Evolutionary conservation across 1,140 invertebrate genomes (phyloP).

Genomic region (Eurosta solidaginis): DNA sequence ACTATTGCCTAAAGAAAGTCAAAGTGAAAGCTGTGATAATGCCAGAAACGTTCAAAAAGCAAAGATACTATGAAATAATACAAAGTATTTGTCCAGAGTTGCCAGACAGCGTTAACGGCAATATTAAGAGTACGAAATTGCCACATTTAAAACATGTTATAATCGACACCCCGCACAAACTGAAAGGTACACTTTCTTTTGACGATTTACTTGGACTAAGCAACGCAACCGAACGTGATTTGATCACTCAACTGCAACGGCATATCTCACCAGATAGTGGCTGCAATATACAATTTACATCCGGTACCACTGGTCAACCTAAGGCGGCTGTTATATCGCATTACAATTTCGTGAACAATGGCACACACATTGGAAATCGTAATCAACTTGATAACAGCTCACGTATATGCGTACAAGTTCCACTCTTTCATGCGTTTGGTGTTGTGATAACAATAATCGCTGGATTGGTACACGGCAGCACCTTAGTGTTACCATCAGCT

Average conservation of each 20-base stretch:
- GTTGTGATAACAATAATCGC: constrained; percentile 72
- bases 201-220: constrained; percentile 63
- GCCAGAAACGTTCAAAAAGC: constrained; percentile 68
- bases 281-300: constrained; percentile 86
- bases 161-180: constrained; percentile 61
- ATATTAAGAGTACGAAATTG: constrained; percentile 55
- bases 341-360: constrained; percentile 85
- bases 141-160: constrained; percentile 65
- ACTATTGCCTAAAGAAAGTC: constrained; percentile 81
- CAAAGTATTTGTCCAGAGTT: constrained; percentile 63
- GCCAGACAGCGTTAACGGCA: constrained; percentile 38
- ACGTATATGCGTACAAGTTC: constrained; percentile 77
- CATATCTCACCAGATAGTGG: constrained; percentile 67
- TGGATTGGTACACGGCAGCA: constrained; percentile 67
- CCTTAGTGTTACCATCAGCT: constrained; percentile 72
- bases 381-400: constrained; percentile 43
- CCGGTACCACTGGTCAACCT: constrained; percentile 74
- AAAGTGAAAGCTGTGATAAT: constrained; percentile 74
- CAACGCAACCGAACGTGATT: constrained; percentile 39
- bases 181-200: constrained; percentile 67
- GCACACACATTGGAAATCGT: constrained; percentile 68
- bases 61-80: constrained; percentile 76
- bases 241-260: constrained; percentile 39
- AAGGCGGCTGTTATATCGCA: constrained; percentile 88
- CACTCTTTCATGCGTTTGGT: constrained; percentile 92